These are phyloP conservation scores for Condylostylus longicornis DNA, from an alignment of 1,140 invertebrate species.

Conservation along the genomic window DNA sequence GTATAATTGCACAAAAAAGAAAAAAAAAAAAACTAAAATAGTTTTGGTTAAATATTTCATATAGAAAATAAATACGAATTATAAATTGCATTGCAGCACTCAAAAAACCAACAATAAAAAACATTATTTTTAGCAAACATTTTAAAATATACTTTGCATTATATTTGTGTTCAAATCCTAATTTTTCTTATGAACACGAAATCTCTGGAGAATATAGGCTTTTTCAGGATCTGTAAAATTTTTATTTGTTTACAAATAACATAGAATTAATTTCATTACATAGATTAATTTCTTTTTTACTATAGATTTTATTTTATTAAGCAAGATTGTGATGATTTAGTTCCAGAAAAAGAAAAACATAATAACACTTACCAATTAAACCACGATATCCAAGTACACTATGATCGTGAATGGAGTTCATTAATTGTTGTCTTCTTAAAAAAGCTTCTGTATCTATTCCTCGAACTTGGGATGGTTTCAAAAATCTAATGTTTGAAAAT, in stretches of 20 bases:
- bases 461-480: constrained; percentile 43
- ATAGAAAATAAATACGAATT: too few species aligned
- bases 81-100: too few species aligned
- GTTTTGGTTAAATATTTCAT: too few species aligned
- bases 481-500: constrained; percentile 32
- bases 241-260: background rate
- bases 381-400: constrained; percentile 48
- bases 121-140: too few species aligned
- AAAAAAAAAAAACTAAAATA: too few species aligned
- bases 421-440: constrained; percentile 41
- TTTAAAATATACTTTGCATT: too few species aligned
- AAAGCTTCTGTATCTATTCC: constrained; percentile 46
- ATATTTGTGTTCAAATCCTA: too few species aligned
- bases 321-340: too few species aligned
- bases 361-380: constrained; percentile 37
- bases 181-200: constrained; percentile 6
- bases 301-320: too few species aligned
- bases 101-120: too few species aligned
- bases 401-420: constrained; percentile 40
- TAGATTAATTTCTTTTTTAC: too few species aligned
- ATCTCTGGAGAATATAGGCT: constrained; percentile 4
- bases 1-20: too few species aligned
- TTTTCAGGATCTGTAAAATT: constrained; percentile 5
- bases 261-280: background rate
- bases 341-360: background rate